These are phyloP conservation scores for Sebastes schlegelii DNA, from an alignment of 2,113 vertebrate genomes.

Conservation along the genomic window DNA sequence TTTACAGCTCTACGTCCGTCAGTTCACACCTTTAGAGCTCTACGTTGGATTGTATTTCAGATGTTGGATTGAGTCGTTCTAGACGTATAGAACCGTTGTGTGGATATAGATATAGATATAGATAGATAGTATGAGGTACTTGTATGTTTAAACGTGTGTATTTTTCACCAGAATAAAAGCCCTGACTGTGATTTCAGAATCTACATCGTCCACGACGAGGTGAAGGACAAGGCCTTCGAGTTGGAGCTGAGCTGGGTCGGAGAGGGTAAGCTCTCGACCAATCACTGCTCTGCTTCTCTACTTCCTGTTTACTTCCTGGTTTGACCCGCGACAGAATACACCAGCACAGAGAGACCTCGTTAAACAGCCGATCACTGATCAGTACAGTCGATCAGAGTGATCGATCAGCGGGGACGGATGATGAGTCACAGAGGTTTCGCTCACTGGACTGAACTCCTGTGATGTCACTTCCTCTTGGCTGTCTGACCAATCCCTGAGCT, in stretches of 20 bases:
- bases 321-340: no score
- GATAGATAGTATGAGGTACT: no score
- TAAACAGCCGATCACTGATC: background rate
- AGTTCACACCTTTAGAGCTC: no score
- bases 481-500: conserved; percentile 4
- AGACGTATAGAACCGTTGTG: no score
- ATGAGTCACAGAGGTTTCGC: background rate
- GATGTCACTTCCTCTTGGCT: background rate
- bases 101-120: no score
- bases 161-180: no score
- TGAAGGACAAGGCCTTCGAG: conserved; percentile 99
- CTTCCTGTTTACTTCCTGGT: background rate
- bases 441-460: background rate
- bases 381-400: no score
- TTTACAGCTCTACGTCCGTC: no score
- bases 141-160: background rate
- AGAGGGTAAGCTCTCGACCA: conserved; percentile 86
- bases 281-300: background rate
- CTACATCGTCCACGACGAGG: conserved; percentile 99
- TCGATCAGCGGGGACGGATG: background rate
- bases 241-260: conserved; percentile 99
- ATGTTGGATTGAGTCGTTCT: no score
- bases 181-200: conserved; percentile 84
- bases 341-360: background rate
- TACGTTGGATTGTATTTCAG: no score